Conservation (phyloP, 2,888 invertebrate species). For the Syritta pipiens region DNA sequence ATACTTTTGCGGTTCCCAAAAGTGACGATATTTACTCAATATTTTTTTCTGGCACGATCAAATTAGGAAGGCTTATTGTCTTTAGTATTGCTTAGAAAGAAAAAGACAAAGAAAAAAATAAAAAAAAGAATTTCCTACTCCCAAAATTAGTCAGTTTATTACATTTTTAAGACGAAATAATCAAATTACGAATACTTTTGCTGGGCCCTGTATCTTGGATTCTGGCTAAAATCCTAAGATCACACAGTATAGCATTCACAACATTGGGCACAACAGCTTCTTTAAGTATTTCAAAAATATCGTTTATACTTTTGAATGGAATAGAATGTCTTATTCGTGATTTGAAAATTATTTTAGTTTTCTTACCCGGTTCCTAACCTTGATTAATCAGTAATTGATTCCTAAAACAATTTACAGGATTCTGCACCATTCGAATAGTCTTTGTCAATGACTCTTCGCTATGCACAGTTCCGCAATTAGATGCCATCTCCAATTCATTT, state of each 20-base stretch:
- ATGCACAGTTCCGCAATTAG: not conserved
- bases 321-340: slow-evolving; percentile 25
- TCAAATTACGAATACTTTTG: no score
- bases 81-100: no score
- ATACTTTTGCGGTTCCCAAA: no score
- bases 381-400: slow-evolving; percentile 8
- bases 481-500: not conserved
- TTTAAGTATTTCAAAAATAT: slow-evolving; percentile 5
- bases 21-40: no score
- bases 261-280: slow-evolving; percentile 12
- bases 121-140: no score
- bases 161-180: no score
- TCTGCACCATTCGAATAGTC: slow-evolving; percentile 19
- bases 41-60: no score
- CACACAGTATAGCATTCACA: slow-evolving; percentile 42
- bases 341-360: not conserved
- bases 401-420: slow-evolving; percentile 36
- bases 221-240: slow-evolving; percentile 33
- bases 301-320: slow-evolving; percentile 2
- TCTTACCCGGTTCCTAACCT: not conserved
- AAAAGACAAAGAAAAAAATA: no score
- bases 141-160: no score
- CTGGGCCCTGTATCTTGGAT: no score
- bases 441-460: slow-evolving; percentile 35
- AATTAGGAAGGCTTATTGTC: no score